Base-by-base conservation (phyloP, 2,888 invertebrate species). In the Caenorhabditis japonica region DNA sequence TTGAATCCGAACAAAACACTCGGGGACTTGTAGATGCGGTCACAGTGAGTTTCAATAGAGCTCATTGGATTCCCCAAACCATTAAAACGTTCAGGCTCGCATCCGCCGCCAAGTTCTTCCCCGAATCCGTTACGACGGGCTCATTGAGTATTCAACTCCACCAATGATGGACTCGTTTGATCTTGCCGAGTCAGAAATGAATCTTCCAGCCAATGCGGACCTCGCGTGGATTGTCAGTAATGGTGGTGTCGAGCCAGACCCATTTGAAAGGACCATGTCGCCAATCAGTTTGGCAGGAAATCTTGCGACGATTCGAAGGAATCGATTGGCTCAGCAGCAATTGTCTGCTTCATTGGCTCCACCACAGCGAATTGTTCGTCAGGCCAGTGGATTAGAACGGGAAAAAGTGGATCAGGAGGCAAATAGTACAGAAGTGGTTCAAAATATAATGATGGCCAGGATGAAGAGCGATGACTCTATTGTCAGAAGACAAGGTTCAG, bases 41-140 rank as follows among this genome's bases (percentile, higher is more conserved):
- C 0, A 61, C 61, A 55, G 80, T 77, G 30, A 19, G 61, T 12
- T n/a, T 19, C 5, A 12, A 15, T 36, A 49, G 4, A 3, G 36
- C 5, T 19, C 4, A 1, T 13, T 27, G 23, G 10, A 17, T 17
- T 36, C 21, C 23, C 15, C 5, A 23, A 39, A n/a, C n/a, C 17
- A 23, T 38, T 34, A 15, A 7, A 23, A 10, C 33, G 91, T 93
- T n/a, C 91, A 92, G 86, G 92, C 92, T 12, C 91, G 94, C 59
- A 89, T 94, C 43, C 91, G 93, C 0, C 90, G 94, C 71, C 91
- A 92, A 80, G 92, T 92, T 82, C 89, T 94, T 56, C 93, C 94
- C 0, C 90, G 91, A 56, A 52, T 92, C 92, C 27, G 92, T 91
- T 64, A 88, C 90, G 92, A 93, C 84, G 93, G 93, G 8, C 90